These are phyloP conservation scores for Ryuthela nishihirai DNA, from an alignment of 2,888 invertebrate genomes.

Conservation along the genomic window DNA sequence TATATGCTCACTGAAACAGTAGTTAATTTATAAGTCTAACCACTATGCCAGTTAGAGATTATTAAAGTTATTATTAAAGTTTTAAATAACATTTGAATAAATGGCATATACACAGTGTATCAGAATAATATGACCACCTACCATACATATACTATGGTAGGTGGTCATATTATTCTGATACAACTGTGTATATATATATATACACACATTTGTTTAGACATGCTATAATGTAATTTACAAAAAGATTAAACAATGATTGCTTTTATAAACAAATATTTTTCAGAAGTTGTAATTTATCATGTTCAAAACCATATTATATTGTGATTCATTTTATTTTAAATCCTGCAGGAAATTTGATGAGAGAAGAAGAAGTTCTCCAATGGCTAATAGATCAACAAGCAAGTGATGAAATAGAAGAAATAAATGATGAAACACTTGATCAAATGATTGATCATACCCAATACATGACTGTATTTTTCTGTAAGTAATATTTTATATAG, in stretches of 20 bases:
- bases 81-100: too few relatives aligned
- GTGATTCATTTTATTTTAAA: neutral
- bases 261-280: neutral
- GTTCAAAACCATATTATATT: neutral
- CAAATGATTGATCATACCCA: constrained; percentile 75
- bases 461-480: constrained; percentile 84
- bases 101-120: too few relatives aligned
- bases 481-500: constrained; percentile 49
- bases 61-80: too few relatives aligned
- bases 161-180: neutral
- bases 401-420: constrained; percentile 51
- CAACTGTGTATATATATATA: neutral
- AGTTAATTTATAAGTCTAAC: too few relatives aligned
- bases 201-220: neutral
- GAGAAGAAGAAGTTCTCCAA: constrained; percentile 91
- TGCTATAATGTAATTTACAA: neutral
- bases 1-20: too few relatives aligned
- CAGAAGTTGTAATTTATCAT: neutral
- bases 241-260: neutral
- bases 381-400: constrained; percentile 81
- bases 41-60: too few relatives aligned
- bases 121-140: too few relatives aligned
- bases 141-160: neutral
- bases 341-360: constrained; percentile 69
- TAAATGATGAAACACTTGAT: constrained; percentile 73